These are phyloP conservation scores for Podarcis muralis DNA, from an alignment of 2,113 vertebrate species.

Conservation along the genomic window DNA sequence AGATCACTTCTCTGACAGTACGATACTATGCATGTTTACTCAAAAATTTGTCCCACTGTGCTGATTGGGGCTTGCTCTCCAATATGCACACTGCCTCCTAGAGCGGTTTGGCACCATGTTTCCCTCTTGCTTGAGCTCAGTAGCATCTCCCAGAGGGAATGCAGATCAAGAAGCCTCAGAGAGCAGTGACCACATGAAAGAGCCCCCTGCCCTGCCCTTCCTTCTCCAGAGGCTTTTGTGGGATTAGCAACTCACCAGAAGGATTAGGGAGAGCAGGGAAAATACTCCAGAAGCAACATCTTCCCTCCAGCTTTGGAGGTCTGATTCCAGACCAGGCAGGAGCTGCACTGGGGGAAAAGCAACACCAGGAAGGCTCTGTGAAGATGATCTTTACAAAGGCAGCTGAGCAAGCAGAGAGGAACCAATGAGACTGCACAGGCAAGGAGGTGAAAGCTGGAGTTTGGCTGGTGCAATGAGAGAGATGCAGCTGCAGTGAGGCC, in stretches of 20 bases:
- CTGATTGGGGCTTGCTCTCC: too few relatives aligned
- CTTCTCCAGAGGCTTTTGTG: not conserved
- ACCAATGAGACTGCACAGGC: not conserved
- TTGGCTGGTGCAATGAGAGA: not conserved
- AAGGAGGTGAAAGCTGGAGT: not conserved
- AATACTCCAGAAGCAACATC: not conserved
- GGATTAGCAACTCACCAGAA: not conserved
- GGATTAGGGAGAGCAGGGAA: not conserved
- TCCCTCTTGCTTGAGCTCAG: fast-evolving
- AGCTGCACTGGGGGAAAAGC: not conserved
- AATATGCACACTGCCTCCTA: not conserved
- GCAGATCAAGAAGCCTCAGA: too few relatives aligned
- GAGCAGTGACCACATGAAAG: not conserved
- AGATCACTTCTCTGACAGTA: too few relatives aligned
- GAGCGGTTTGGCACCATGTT: not conserved
- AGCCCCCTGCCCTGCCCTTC: not conserved
- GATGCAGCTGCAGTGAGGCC: not conserved
- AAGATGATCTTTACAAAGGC: too few relatives aligned
- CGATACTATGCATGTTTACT: too few relatives aligned
- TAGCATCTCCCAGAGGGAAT: not conserved
- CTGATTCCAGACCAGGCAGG: not conserved
- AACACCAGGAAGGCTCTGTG: not conserved
- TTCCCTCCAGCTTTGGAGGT: not conserved
- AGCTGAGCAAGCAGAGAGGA: too few relatives aligned
- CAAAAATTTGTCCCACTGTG: too few relatives aligned